Evolutionary conservation across 2,797 vertebrate genomes (phyloP).

Genomic region (Lagocephalus sceleratus): DNA sequence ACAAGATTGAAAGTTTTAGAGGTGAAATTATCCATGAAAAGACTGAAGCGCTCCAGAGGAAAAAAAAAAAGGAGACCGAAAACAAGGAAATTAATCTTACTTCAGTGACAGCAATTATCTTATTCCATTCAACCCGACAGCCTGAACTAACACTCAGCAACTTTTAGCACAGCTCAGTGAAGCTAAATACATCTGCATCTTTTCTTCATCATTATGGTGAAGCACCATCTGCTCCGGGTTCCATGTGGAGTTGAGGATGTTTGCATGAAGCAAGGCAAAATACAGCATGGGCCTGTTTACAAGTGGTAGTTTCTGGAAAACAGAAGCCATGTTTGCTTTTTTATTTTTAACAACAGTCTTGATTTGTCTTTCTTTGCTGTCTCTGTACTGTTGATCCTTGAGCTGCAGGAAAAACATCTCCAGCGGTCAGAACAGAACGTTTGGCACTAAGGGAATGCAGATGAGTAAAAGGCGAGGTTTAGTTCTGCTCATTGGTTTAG

Average conservation of each 20-base stretch:
- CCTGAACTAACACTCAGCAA: background rate
- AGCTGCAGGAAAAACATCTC: constrained; percentile 8
- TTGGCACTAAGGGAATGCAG: background rate
- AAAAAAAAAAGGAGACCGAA: background rate
- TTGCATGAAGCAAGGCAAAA: background rate
- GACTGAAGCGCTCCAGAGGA: background rate
- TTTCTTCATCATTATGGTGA: constrained; percentile 1
- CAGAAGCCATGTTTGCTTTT: background rate
- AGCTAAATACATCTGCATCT: background rate
- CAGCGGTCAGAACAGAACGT: background rate
- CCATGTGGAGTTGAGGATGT: background rate
- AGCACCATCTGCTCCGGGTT: rapidly evolving
- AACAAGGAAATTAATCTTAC: background rate
- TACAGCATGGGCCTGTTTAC: background rate
- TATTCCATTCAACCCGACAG: background rate
- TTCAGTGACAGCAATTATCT: background rate
- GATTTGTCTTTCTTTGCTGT: constrained; percentile 36
- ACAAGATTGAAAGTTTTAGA: background rate
- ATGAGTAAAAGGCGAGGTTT: constrained; percentile 14
- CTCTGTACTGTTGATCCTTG: constrained; percentile 15
- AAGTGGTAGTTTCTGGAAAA: constrained; percentile 20
- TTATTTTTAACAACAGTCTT: constrained; percentile 21
- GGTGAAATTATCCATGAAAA: background rate
- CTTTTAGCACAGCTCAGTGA: constrained; percentile 1
- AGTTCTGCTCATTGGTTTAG: constrained; percentile 12